Base-by-base conservation (phyloP, 2,888 invertebrate genomes). In the Pandemis cinnamomeana region DNA sequence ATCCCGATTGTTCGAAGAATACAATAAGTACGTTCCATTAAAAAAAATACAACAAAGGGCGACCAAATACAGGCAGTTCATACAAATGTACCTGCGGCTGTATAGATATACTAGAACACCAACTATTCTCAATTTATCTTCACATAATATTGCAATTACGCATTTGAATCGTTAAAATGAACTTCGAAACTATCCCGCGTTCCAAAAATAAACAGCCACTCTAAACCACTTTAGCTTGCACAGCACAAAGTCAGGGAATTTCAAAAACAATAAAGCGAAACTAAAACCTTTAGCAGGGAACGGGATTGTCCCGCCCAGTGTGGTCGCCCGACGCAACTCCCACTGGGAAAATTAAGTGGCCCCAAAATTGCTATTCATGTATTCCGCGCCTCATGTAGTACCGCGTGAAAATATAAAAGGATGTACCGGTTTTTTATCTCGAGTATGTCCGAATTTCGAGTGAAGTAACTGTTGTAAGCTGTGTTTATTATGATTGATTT, bases 341-440 rank as follows among this genome's bases (percentile, higher is more conserved):
- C 78, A 72, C 77, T 48, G 79, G 78, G 74, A 67, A 78, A 81
- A 81, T 82, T 81, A 82, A 81, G 79, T 78, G 78, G 76, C 76
- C 76, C 76, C 75, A 70, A 77, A 79, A 80, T 82, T 80, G 80
- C 77, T 82, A 82, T 82, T 82, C 82, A 82, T 81, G 78, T 78
- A 80, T 79, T 80, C 81, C 73, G 72, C 71, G 77, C 68, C 76
- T 79, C 78, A 71, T 78, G 78, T 77, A 72, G 78, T 77, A 72
- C 68, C 76, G 76, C 69, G 75, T 75, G 77, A 75, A 75, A 75
- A 76, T 74, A 78, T 77, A 77, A 75, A 77, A 74, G 71, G 72
- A 68, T 69, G 75, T 75, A 71, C 71, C 75, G 75, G 73, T 68
- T 77, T 78, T 78, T 79, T 78, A 76, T 78, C 77, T 75, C 64